Percentiles rank a stretch among this genome's conserved stretches.
These are phyloP conservation scores for Glaucomys volans DNA, from an alignment of 2,113 vertebrate genomes.

Conservation along the genomic window DNA sequence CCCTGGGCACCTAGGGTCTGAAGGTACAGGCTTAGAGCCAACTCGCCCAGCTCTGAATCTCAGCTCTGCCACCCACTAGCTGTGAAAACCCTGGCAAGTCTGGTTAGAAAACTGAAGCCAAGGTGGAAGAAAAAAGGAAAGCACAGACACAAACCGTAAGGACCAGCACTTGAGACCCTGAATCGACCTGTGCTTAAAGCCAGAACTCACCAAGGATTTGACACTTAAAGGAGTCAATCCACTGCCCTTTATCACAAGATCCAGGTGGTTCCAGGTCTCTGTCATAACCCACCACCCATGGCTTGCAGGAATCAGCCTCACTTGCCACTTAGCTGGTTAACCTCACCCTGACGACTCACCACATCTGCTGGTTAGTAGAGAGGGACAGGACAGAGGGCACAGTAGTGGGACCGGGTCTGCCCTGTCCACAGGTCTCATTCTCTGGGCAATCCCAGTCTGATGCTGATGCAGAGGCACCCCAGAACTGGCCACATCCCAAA, in stretches of 20 bases:
- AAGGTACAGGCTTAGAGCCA: no score
- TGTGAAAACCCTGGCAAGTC: background rate
- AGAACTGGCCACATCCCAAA: background rate
- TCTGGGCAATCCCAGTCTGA: background rate
- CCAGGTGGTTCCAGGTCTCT: background rate
- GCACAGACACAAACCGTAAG: background rate
- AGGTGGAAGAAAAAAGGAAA: background rate
- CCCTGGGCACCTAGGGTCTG: background rate
- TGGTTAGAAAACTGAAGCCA: background rate
- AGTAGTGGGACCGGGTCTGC: background rate
- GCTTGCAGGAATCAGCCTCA: background rate
- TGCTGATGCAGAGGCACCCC: background rate
- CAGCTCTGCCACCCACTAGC: background rate
- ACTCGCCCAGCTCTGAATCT: background rate
- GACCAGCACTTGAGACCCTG: background rate
- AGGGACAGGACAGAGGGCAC: background rate
- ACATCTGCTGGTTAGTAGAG: fast-evolving
- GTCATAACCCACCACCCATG: background rate
- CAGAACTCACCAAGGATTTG: background rate
- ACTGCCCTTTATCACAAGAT: background rate
- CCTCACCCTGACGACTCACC: background rate
- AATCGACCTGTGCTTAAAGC: background rate
- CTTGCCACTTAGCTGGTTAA: background rate
- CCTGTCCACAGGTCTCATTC: background rate
- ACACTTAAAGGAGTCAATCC: background rate